These are phyloP conservation scores for Arctopsyche grandis DNA, from an alignment of 1,140 invertebrate genomes.

Conservation along the genomic window DNA sequence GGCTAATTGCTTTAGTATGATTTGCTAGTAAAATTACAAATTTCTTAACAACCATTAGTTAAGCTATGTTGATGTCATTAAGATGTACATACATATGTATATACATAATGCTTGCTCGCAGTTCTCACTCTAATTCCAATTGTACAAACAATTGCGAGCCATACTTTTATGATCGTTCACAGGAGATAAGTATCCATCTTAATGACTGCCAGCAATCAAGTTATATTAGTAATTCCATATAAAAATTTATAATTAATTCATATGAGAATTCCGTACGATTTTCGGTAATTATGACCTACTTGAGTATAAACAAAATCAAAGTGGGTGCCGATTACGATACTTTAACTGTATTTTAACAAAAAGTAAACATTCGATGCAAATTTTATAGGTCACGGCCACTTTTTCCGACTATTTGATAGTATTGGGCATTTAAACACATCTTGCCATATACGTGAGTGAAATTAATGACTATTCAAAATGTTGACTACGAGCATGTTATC, in stretches of 20 bases:
- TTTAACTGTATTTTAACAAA: not conserved
- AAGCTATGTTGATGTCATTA: too few species aligned
- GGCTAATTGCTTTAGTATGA: not conserved
- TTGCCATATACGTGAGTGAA: too few species aligned
- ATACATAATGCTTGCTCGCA: not conserved
- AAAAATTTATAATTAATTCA: not conserved
- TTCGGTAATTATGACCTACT: not conserved
- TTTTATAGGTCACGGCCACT: too few species aligned
- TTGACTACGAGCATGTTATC: too few species aligned
- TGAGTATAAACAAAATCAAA: not conserved
- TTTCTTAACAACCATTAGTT: not conserved
- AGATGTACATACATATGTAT: too few species aligned
- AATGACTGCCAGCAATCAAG: not conserved
- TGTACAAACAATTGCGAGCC: constrained; percentile 5
- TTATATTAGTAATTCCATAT: not conserved
- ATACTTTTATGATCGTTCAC: not conserved
- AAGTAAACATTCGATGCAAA: not conserved
- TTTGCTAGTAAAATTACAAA: not conserved
- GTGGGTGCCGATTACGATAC: not conserved
- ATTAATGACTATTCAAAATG: too few species aligned
- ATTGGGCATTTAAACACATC: too few species aligned
- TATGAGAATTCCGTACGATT: not conserved
- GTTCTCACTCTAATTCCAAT: constrained; percentile 1
- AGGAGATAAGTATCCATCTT: not conserved
- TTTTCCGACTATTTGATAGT: too few species aligned